Base-by-base conservation (phyloP, 2,888 invertebrate species). In the Eurytoma adleriae region DNA sequence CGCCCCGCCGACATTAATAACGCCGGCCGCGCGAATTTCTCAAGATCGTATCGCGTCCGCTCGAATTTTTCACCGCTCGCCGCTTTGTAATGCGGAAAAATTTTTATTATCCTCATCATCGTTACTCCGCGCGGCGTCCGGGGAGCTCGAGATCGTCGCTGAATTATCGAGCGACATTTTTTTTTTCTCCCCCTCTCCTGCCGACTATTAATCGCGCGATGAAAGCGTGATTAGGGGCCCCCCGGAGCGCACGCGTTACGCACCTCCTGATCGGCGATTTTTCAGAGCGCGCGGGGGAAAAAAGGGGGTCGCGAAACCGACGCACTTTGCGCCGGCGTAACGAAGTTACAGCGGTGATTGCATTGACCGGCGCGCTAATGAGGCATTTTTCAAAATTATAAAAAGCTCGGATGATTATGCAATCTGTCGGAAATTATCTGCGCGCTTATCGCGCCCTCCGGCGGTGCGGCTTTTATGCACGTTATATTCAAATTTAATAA, bases 191-290 rank as follows among this genome's bases (percentile, higher is more conserved):
- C 24, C 24, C 24, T 24, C 1, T 2, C 2, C 24, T 2, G 24
- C 1, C 70, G 61, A 52, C 66, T 75, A 78, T 79, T 75, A 78
- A 75, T 79, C 81, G 48, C 57, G 27, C 78, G 48, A 69, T 81
- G 81, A 72, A 79, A 81, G 76, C 68, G 48, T 71, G 81, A 81
- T 81, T 81, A 78, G 72, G 30, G 12, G 50, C 48, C 74, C 79
- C 54, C 75, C n/a, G 66, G 72, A 30, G 40, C 2, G 3, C 59
- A 24, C 27, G 67, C 16, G 40, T n/a, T 20, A 20, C 56, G 24
- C 66, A 66, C 78, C 71, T 69, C 27, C 20, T 64, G 70, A 77
- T 70, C 78, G 62, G 79, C 61, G 67, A 80, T 80, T 79, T 75
- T 79, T 71, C 71, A 71, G 18, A 2, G 50, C 40, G 56, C 20